These are phyloP conservation scores for Idaea straminata DNA, from an alignment of 2,888 invertebrate species.

Conservation along the genomic window DNA sequence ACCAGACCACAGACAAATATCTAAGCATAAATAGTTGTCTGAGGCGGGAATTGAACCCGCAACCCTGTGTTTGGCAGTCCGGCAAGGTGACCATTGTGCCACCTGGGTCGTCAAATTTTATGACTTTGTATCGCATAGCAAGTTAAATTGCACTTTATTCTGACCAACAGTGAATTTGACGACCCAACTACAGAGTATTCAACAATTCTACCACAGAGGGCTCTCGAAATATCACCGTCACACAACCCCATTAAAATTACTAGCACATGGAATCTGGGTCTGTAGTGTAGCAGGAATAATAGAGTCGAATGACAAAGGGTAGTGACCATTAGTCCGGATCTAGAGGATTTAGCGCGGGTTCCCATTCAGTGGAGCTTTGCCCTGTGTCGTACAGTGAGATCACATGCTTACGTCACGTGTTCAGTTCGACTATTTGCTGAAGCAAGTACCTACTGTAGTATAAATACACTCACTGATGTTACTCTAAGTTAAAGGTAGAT, in stretches of 20 bases:
- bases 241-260: neutral
- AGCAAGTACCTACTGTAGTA: no score
- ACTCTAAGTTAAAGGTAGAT: no score
- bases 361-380: slow-evolving; percentile 22
- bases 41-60: no score
- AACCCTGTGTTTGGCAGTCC: no score
- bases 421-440: neutral
- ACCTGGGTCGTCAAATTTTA: no score
- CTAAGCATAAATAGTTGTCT: no score
- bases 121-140: no score
- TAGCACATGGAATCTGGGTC: neutral
- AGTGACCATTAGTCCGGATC: slow-evolving; percentile 28
- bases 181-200: neutral
- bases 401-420: neutral
- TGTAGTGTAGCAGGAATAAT: neutral
- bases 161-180: no score
- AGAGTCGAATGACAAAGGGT: slow-evolving; percentile 22
- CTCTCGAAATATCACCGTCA: neutral
- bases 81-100: no score
- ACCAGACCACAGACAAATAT: no score
- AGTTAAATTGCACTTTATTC: no score
- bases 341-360: slow-evolving; percentile 21
- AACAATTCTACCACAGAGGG: neutral
- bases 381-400: neutral
- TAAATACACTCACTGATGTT: no score